Evolutionary conservation across 2,888 invertebrate species (phyloP), one percentile per base, ranked within the genome.

Genomic region (Acanthosepion pharaonis): DNA sequence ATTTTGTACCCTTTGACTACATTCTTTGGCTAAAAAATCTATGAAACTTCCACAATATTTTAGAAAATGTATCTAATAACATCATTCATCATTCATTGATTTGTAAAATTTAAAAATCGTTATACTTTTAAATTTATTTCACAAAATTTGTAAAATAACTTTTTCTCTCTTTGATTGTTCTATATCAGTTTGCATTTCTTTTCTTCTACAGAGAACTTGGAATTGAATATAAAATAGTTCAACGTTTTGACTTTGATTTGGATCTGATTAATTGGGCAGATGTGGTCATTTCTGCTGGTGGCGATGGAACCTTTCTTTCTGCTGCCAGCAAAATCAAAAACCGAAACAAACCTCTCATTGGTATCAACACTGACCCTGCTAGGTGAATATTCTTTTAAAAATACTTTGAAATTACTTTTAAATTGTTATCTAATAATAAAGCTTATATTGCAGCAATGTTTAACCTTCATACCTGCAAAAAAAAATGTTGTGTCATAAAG

Each of bases 301-400:
- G 99, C 0, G 99, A 99, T 97, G 99, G 99, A 0, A 99, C 99
- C 5, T 99, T 99, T 97, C 98, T 99, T 59, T 98, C 99, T 96
- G 99, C 99, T 0, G 99, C 99, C 15, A 99, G 98, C 96, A 98
- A 98, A 97, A 98, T 99, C 51, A 98, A 98, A 94, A 98, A 98
- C 96, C 98, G 97, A 96, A 98, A 98, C 95, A 99, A 99, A 97
- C 99, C 99, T n/a, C 98, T 99, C 95, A 98, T 99, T 96, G 99
- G 99, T 0, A 98, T 99, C 96, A 99, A 99, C 98, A 99, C 99
- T 42, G 99, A 99, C 97, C 99, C 99, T 0, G 98, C 98, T 48
- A 97, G 98, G 98, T 98, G 95, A 94, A 94, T 94, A 53, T 3
- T 78, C 20, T 55, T 55, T 42, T 42, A 42, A 42, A 42, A 42